Evolutionary conservation across 2,797 vertebrate species (phyloP), one percentile per base, ranked within the genome.

Genomic region (Cyclura pinguis): DNA sequence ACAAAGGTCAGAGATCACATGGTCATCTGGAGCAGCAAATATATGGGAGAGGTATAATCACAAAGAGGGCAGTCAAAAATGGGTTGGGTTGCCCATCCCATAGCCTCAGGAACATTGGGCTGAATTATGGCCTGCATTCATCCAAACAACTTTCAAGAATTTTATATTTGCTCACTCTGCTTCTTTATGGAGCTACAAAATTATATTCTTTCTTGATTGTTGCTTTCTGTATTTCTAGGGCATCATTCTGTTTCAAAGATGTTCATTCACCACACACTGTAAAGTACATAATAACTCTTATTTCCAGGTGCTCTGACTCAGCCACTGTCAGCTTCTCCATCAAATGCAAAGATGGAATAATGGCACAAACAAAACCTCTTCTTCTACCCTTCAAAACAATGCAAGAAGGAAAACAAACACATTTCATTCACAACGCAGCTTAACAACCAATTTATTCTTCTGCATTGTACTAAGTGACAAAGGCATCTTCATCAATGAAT

Each of bases 311-410:
- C 62, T 80, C 29, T 80, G 38, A 87, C 77, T 87, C 86, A 67
- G 27, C 42, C 59, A 24, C 59, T 69, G 76, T 50, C 59, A 87
- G 57, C 38, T 32, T 78, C 74, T 77, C 20, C 55, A 62, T 62
- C 55, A 87, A 67, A 87, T n/a, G 59, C 32, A 13, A 67, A 32
- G 27, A 64, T 64, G 35, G 35, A 86, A 38, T 18, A 69, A 80
- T 81, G n/a, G n/a, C n/a, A 81, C 35, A 57, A 88, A 82, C 10
- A 57, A 87, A 81, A 32, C 47, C 47, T 85, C 50, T 80, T 69
- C 47, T 72, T 69, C n/a, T 57, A 72, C n/a, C 4, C 10, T 38
- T 72, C 78, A 72, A 81, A 72, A 88, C 80, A 73, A 57, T 52
- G n/a, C 20, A 59, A 32, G 42, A 57, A 76, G 29, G 80, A 74